These are phyloP conservation scores for Battus philenor DNA, from an alignment of 1,140 invertebrate species.

Conservation along the genomic window DNA sequence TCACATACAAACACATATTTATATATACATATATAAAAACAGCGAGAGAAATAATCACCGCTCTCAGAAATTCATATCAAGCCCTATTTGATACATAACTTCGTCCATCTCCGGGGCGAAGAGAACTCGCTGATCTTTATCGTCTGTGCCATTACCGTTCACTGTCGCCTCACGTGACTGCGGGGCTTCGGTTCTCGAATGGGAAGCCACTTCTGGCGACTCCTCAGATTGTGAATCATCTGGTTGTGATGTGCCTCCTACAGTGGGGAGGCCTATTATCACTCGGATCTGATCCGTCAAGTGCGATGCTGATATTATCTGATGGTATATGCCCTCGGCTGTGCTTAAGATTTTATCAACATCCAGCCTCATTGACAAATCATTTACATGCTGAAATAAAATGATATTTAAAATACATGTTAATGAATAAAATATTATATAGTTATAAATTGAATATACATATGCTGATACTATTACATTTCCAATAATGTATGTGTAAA, in stretches of 20 bases:
- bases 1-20: no score
- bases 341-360: slow-evolving; percentile 86
- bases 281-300: slow-evolving; percentile 81
- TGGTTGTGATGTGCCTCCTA: slow-evolving; percentile 22
- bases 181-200: slow-evolving; percentile 15
- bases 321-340: slow-evolving; percentile 93
- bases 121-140: slow-evolving; percentile 13
- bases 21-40: slow-evolving; percentile 4
- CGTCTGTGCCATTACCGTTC: slow-evolving; percentile 22
- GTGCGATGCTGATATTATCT: slow-evolving; percentile 83
- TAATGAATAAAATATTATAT: no score
- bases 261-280: slow-evolving; percentile 79
- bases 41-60: slow-evolving; percentile 30
- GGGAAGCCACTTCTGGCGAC: not conserved
- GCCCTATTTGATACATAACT: slow-evolving; percentile 75
- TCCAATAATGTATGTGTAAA: no score
- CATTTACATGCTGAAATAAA: slow-evolving; percentile 91
- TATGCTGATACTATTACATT: no score
- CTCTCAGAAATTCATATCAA: slow-evolving; percentile 72
- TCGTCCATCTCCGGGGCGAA: slow-evolving; percentile 56
- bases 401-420: no score
- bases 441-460: no score
- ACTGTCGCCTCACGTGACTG: slow-evolving; percentile 20
- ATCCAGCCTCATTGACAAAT: slow-evolving; percentile 90
- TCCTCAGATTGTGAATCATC: slow-evolving; percentile 15